Base-by-base conservation (phyloP, 2,797 vertebrate genomes). In the Megalops cyprinoides region DNA sequence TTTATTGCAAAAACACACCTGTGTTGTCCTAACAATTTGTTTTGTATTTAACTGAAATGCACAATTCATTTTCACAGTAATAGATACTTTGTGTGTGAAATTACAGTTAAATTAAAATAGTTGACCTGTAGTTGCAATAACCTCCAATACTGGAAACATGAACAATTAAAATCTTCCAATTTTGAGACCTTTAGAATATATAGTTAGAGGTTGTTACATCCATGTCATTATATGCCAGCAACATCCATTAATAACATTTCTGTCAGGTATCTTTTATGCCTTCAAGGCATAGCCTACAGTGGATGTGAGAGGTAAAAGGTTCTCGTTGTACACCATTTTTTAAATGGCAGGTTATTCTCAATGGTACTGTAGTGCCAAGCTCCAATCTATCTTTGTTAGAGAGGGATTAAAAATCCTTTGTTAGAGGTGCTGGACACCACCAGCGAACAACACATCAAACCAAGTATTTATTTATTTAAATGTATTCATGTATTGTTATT, bases 381-480 rank as follows among this genome's bases (percentile, higher is more conserved):
- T 51, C 28, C 25, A 49, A 51, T 25, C n/a, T 5, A 51, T 14
- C 73, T 75, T 49, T 49, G 46, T 51, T 49, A 14, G 46, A 74
- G n/a, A 23, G 23, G 14, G 28, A 31, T 14, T 74, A 28, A 14
- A 75, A 75, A 75, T 49, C 28, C 65, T n/a, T 8, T 34, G 82
- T 79, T 0, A 25, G 74, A 83, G 92, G 93, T 94, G 93, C 91
- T 51, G 93, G 93, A 90, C 92, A 93, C 91, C 91, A 90, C 53
- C 48, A 87, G 83, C 85, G 82, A 84, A 83, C 87, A 71, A 44
- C 9, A 39, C 44, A 79, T 56, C 9, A 65, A 42, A 86, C 49
- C 14, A 92, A 90, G 87, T 97, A 96, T 97, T 96, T 97, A 97
- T 97, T 98, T 97, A 98, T 97, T 97, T 91, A 93, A 83, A 93